These are phyloP conservation scores for Phylloscopus whistleri DNA, from an alignment of 2,113 vertebrate species.

Conservation along the genomic window DNA sequence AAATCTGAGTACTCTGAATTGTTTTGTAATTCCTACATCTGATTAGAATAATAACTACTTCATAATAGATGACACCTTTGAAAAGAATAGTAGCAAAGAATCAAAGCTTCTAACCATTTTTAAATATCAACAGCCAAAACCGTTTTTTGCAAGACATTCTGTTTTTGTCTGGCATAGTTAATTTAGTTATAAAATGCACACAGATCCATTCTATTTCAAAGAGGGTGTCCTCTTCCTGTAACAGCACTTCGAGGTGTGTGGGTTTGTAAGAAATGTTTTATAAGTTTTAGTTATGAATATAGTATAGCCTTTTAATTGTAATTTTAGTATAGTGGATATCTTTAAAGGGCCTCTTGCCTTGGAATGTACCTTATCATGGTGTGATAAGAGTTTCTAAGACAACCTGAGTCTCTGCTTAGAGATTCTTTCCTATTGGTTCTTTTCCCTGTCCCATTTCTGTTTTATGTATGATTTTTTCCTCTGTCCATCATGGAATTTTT, in stretches of 20 bases:
- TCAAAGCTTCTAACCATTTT: background rate
- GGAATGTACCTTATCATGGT: too few species aligned
- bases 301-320: too few species aligned
- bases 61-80: background rate
- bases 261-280: too few species aligned
- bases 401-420: too few species aligned
- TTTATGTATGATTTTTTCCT: too few species aligned
- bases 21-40: background rate
- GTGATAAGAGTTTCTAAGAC: too few species aligned
- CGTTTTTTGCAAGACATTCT: background rate
- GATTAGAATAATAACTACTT: background rate
- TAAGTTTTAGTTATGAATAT: too few species aligned
- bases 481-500: too few species aligned
- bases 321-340: too few species aligned
- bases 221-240: background rate
- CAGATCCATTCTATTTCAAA: background rate
- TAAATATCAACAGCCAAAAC: background rate
- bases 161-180: background rate
- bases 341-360: too few species aligned
- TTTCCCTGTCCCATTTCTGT: too few species aligned
- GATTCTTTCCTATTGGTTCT: too few species aligned
- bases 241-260: background rate
- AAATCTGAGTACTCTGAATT: background rate
- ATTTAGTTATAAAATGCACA: background rate
- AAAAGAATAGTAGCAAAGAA: background rate